These are phyloP conservation scores for Tolypeutes matacus DNA, from an alignment of 2,797 vertebrate genomes.

Conservation along the genomic window DNA sequence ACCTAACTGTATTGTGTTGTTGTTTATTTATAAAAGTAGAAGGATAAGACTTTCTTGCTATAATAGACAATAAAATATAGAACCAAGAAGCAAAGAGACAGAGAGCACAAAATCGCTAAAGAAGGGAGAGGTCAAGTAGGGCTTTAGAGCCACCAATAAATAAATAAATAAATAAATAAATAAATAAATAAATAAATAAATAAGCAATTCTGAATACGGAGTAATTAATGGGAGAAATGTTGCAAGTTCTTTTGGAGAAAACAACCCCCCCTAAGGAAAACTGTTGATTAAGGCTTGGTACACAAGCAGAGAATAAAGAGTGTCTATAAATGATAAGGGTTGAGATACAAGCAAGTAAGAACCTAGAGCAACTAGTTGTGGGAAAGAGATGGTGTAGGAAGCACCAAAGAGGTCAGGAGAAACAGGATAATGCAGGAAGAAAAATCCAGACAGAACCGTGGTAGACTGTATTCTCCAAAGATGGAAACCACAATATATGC, in stretches of 20 bases:
- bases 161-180: too few species aligned
- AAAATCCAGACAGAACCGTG: not conserved
- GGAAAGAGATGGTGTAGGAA: not conserved
- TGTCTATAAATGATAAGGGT: not conserved
- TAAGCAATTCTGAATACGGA: constrained; percentile 17
- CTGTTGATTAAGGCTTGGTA: not conserved
- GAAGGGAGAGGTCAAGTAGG: not conserved
- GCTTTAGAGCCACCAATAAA: not conserved
- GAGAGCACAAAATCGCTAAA: not conserved
- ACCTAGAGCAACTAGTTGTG: not conserved
- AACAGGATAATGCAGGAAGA: not conserved
- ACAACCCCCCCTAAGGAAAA: not conserved
- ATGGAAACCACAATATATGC: not conserved
- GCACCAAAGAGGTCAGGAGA: not conserved
- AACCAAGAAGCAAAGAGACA: constrained; percentile 11
- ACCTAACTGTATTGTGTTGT: constrained; percentile 16
- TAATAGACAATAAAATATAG: not conserved
- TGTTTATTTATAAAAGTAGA: constrained; percentile 12
- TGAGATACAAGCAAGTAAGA: not conserved
- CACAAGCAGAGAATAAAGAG: not conserved
- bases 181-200: constrained; percentile 69
- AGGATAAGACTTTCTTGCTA: not conserved
- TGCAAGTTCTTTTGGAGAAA: not conserved
- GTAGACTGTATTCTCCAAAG: not conserved
- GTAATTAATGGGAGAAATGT: constrained; percentile 37